phyloP scores from a whole-genome alignment of 2,113 vertebrate species.

The Oncorhynchus tshawytscha region DNA sequence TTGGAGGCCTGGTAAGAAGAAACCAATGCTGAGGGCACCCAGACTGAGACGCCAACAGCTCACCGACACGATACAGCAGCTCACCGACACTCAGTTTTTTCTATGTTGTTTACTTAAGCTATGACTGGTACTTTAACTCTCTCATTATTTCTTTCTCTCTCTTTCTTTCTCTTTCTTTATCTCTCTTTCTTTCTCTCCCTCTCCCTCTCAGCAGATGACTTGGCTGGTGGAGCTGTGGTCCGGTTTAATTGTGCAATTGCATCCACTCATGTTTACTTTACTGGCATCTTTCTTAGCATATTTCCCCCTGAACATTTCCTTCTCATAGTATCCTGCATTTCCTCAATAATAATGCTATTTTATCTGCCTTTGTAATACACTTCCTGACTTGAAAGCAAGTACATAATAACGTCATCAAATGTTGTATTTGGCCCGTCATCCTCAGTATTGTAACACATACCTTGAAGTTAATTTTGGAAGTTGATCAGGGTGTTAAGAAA shows the following conservation, averaged over 20 bases:
- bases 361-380: conserved; percentile 51
- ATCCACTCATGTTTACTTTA: conserved; percentile 66
- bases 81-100: conserved; percentile 20
- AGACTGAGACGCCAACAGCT: conserved; percentile 26
- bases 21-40: conserved; percentile 37
- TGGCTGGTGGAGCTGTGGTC: conserved; percentile 53
- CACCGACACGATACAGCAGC: conserved; percentile 27
- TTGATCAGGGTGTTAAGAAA: conserved; percentile 68
- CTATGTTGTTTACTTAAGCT: conserved; percentile 48
- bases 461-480: conserved; percentile 64
- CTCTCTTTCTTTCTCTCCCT: conserved; percentile 47
- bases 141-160: conserved; percentile 2
- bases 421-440: conserved; percentile 49
- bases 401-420: conserved; percentile 42
- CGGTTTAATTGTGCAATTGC: conserved; percentile 70
- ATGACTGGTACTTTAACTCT: conserved; percentile 25
- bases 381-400: conserved; percentile 50
- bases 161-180: conserved; percentile 24
- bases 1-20: conserved; percentile 49
- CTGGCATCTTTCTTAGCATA: conserved; percentile 68
- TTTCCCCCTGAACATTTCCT: conserved; percentile 58
- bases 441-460: conserved; percentile 62
- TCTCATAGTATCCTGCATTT: conserved; percentile 64
- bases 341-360: conserved; percentile 54
- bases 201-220: conserved; percentile 62